Percentiles rank a stretch among this genome's conserved stretches.
These are phyloP conservation scores for Tethya wilhelma DNA, from an alignment of 37 sponge, comb jelly and placozoan species.

Conservation along the genomic window DNA sequence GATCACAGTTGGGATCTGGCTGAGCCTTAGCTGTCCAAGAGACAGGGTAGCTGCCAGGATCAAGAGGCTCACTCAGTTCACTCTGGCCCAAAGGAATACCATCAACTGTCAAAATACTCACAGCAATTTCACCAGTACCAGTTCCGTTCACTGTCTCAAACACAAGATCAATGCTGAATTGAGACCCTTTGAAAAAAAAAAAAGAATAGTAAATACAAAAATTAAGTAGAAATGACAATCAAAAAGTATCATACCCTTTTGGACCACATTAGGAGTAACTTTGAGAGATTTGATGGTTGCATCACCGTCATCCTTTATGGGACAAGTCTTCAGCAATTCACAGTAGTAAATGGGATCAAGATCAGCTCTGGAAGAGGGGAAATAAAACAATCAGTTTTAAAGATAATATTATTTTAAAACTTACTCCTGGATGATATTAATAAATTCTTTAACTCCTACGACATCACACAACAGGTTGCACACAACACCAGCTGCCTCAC, in stretches of 20 bases:
- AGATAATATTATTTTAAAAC: conserved; percentile 2
- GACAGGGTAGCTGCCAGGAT: conserved; percentile 55
- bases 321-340: conserved; percentile 71
- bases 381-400: neutral
- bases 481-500: conserved; percentile 52
- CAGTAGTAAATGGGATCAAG: conserved; percentile 94
- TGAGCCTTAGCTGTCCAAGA: conserved; percentile 38
- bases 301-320: conserved; percentile 79
- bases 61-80: conserved; percentile 24
- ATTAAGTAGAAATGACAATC: neutral
- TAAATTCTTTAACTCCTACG: conserved; percentile 85
- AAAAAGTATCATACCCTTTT: conserved; percentile 47
- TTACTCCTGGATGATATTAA: conserved; percentile 80
- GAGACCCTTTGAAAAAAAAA: neutral
- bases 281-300: conserved; percentile 67
- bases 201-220: neutral
- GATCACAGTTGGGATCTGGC: conserved; percentile 85
- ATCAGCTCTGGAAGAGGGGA: conserved; percentile 68
- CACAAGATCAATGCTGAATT: conserved; percentile 55
- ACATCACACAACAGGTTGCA: conserved; percentile 75
- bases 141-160: conserved; percentile 73
- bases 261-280: conserved; percentile 56
- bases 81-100: conserved; percentile 74
- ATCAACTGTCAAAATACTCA: conserved; percentile 74
- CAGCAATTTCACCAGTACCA: conserved; percentile 84